Conservation (phyloP, 2,888 invertebrate genomes). For the Xiphydria camelus region DNA sequence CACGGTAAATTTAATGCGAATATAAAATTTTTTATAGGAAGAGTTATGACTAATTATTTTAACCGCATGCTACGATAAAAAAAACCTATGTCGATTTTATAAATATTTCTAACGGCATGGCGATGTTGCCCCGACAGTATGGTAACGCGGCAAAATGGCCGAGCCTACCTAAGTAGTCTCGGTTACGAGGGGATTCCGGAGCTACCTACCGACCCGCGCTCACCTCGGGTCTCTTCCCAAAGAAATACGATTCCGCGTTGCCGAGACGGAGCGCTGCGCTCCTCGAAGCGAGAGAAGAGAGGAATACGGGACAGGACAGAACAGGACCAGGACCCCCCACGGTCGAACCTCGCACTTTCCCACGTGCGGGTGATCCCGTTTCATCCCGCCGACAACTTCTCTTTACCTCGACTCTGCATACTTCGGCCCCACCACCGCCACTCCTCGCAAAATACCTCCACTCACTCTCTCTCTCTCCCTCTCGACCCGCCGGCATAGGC, state of each 20-base stretch:
- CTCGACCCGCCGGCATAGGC: no score
- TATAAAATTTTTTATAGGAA: no score
- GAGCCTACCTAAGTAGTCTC: background rate
- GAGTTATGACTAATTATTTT: no score
- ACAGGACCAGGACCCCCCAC: constrained; percentile 51
- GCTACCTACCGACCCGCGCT: constrained; percentile 32
- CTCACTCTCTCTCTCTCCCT: background rate
- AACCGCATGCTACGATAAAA: no score
- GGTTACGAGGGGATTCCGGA: constrained; percentile 28
- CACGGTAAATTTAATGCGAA: no score
- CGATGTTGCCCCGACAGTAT: no score
- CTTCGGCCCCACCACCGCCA: constrained; percentile 18
- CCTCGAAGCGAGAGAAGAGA: constrained; percentile 19
- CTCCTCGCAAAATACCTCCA: background rate
- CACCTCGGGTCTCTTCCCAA: constrained; percentile 34
- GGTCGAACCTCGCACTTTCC: constrained; percentile 56
- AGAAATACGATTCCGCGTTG: constrained; percentile 51
- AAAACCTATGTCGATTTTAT: no score
- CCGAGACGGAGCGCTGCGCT: constrained; percentile 32
- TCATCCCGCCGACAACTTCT: constrained; percentile 53
- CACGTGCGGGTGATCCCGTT: constrained; percentile 59
- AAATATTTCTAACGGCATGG: no score
- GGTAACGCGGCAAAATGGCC: no score
- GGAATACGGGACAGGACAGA: constrained; percentile 29
- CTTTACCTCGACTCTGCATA: constrained; percentile 37